Evolutionary conservation across 2,797 vertebrate species (phyloP).

Genomic region (Myripristis jacobus): DNA sequence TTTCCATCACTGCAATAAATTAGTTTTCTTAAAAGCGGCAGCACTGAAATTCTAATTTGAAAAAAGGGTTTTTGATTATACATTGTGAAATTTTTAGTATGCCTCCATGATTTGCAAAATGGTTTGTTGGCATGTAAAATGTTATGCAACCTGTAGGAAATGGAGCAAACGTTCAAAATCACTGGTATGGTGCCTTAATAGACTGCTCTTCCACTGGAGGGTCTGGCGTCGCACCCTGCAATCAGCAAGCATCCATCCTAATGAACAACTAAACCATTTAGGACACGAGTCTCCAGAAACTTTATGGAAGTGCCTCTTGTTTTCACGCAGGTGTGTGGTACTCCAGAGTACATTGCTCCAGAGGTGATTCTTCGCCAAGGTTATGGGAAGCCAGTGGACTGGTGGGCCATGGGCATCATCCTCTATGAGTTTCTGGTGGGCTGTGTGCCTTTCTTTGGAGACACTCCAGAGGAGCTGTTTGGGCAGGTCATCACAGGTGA

Average conservation of each 20-base stretch:
- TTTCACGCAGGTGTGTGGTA: constrained; percentile 89
- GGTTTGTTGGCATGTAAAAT: too few species aligned
- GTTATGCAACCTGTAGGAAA: too few species aligned
- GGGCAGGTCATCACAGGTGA: constrained; percentile 94
- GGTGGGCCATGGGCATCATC: constrained; percentile 98
- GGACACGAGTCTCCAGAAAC: not conserved
- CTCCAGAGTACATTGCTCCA: constrained; percentile 95
- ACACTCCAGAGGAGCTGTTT: constrained; percentile 94
- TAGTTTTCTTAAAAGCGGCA: too few species aligned
- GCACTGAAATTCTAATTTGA: too few species aligned
- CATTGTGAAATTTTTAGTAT: too few species aligned
- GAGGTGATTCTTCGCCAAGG: constrained; percentile 95
- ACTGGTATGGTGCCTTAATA: too few species aligned
- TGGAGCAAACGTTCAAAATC: too few species aligned
- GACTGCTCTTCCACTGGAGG: too few species aligned
- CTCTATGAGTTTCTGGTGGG: constrained; percentile 96
- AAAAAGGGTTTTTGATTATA: too few species aligned
- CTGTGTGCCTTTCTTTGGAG: constrained; percentile 95
- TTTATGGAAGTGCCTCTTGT: not conserved
- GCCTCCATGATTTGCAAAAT: too few species aligned
- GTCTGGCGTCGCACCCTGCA: too few species aligned
- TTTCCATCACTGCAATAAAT: too few species aligned
- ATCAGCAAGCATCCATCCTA: not conserved
- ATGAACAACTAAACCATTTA: not conserved
- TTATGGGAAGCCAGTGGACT: constrained; percentile 96